A percentile compares a stretch with the other conserved stretches of the same genome.
Evolutionary conservation across 2,797 vertebrate species (phyloP).

Genomic region (Acomys russatus): DNA sequence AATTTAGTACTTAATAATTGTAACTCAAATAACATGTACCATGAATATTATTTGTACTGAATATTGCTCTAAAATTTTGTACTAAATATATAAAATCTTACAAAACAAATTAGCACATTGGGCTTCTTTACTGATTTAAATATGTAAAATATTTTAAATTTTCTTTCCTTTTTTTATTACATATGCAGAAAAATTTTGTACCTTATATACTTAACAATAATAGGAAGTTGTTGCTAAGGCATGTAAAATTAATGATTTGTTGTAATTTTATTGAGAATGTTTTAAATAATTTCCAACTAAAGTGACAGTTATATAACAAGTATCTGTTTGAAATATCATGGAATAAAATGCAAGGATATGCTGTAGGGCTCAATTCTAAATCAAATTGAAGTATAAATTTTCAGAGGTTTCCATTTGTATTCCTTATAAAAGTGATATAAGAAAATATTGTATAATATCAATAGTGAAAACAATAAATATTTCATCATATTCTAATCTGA

Average conservation of each 20-base stretch:
- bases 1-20: constrained; percentile 81
- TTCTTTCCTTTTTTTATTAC: constrained; percentile 72
- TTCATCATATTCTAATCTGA: background rate
- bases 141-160: constrained; percentile 74
- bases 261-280: background rate
- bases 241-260: constrained; percentile 43
- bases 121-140: constrained; percentile 83
- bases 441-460: background rate
- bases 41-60: constrained; percentile 79
- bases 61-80: constrained; percentile 82
- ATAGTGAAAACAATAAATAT: background rate
- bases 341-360: constrained; percentile 62
- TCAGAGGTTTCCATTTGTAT: constrained; percentile 63
- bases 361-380: background rate
- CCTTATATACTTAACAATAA: background rate
- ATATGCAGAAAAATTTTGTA: constrained; percentile 79
- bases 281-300: constrained; percentile 29
- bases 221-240: constrained; percentile 75
- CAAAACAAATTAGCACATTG: constrained; percentile 80
- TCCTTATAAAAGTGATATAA: background rate
- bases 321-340: constrained; percentile 52
- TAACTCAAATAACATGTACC: constrained; percentile 75
- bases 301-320: constrained; percentile 29
- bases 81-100: constrained; percentile 70
- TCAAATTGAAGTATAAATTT: background rate